These are phyloP conservation scores for Muraenolepis orangiensis DNA, from an alignment of 2,797 vertebrate species.

Conservation along the genomic window DNA sequence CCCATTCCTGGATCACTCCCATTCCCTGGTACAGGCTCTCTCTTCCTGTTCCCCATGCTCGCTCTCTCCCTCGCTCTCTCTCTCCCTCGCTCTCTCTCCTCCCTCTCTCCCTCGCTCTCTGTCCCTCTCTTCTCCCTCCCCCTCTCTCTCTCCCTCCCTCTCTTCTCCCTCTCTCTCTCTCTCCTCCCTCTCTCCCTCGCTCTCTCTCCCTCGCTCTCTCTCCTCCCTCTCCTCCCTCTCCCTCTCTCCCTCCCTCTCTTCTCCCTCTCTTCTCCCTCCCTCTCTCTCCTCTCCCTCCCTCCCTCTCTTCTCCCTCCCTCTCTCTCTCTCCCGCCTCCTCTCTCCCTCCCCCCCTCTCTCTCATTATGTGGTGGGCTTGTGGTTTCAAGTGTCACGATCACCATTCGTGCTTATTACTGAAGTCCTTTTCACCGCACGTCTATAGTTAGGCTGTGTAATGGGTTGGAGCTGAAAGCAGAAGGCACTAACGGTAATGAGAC, in stretches of 20 bases:
- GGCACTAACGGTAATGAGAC: neutral
- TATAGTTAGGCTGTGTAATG: conserved; percentile 4
- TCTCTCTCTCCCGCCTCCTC: conserved; percentile 22
- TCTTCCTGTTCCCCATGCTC: no score
- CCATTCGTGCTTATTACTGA: conserved; percentile 30
- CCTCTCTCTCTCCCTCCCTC: no score
- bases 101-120: conserved; percentile 20
- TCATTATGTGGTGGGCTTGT: conserved; percentile 33
- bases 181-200: conserved; percentile 14
- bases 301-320: conserved; percentile 27
- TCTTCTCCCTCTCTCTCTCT: no score
- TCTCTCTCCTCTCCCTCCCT: conserved; percentile 19
- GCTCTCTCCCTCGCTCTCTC: conserved; percentile 21
- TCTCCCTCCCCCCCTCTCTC: conserved; percentile 21
- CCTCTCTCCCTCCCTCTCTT: conserved; percentile 25
- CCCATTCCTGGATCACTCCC: conserved; percentile 34
- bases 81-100: conserved; percentile 1
- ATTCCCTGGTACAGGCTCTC: conserved; percentile 49
- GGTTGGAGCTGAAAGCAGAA: neutral
- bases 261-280: conserved; percentile 28
- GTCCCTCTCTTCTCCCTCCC: no score
- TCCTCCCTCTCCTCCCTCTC: conserved; percentile 3
- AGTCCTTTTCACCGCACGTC: conserved; percentile 15
- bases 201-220: conserved; percentile 21
- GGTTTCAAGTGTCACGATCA: conserved; percentile 61